Evolutionary conservation across 1,140 invertebrate genomes (phyloP), one percentile per base, ranked within the genome.

Genomic region (Drosophila ironensis): DNA sequence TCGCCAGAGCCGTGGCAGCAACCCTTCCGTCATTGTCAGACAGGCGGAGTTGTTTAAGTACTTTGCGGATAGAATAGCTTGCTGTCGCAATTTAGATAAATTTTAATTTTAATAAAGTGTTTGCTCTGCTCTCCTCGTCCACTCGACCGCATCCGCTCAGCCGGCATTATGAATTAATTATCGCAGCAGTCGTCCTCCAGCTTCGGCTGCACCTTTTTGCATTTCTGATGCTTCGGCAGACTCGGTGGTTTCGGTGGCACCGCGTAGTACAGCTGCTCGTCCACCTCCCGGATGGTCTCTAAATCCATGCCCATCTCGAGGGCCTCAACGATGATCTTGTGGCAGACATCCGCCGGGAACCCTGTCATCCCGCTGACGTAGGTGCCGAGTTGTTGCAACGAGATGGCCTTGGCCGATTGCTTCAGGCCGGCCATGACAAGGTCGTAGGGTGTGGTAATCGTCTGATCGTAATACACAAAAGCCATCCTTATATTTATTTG

Each of bases 61-160:
- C 75, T 78, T 74, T 81, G 76, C 77, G 77, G 76, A 35, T 59
- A 78, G 60, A 73, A 81, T 81, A 69, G 76, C 76, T 81, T 71
- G 71, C 76, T 74, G 71, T 78, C 60, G 76, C 77, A 81, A 76
- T 81, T 81, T 81, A 81, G 71, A 81, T 81, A 81, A 78, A 81
- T 81, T 81, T 81, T 72, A 81, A 81, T 86, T 86, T 86, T 86
- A 78, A 86, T 86, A 71, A 86, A 86, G 80, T 86, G 80, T 74
- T 86, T 86, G 80, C 61, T 46, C 52, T 77, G 78, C 80, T 78
- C 80, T 86, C 44, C 33, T 54, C 35, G 48, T 27, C 64, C 66
- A 75, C 71, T 86, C 48, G 24, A 82, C 57, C 53, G 47, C 37
- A 56, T 73, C 46, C 74, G 69, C 70, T 41, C 25, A 28, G n/a